Evolutionary conservation across 2,888 invertebrate species (phyloP).

Genomic region (Oxyscelio sp.): DNA sequence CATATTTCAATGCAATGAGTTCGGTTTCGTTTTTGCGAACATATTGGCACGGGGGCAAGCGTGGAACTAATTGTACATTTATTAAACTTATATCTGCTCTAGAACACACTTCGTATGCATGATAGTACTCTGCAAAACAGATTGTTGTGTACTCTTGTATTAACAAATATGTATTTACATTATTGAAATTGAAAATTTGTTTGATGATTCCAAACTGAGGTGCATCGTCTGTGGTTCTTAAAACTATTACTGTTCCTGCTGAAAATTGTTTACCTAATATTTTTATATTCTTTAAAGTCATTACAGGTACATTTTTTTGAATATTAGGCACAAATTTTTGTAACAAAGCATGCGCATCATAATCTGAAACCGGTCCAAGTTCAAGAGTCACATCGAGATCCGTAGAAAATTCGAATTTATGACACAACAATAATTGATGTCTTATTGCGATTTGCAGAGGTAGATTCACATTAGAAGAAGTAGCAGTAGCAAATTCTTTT

Average conservation of each 20-base stretch:
- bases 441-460: conserved; percentile 27
- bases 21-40: too few species aligned
- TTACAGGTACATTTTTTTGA: not conserved
- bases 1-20: too few species aligned
- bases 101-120: conserved; percentile 9
- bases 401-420: too few species aligned
- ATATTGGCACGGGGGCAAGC: conserved; percentile 18
- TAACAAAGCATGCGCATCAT: conserved; percentile 1
- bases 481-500: conserved; percentile 39
- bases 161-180: conserved; percentile 18
- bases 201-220: conserved; percentile 50
- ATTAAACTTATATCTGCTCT: not conserved
- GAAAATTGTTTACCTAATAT: conserved; percentile 34
- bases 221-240: conserved; percentile 41
- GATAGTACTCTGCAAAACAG: conserved; percentile 14
- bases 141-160: conserved; percentile 9
- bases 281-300: conserved; percentile 33
- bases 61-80: conserved; percentile 10
- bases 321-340: not conserved
- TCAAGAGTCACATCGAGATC: too few species aligned
- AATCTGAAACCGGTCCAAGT: not conserved
- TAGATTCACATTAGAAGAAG: conserved; percentile 33
- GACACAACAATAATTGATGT: conserved; percentile 46
- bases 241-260: conserved; percentile 39
- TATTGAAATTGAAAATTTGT: conserved; percentile 43